phyloP scores from a whole-genome alignment of 2,797 vertebrate genomes.

The Eremophila alpestris region DNA sequence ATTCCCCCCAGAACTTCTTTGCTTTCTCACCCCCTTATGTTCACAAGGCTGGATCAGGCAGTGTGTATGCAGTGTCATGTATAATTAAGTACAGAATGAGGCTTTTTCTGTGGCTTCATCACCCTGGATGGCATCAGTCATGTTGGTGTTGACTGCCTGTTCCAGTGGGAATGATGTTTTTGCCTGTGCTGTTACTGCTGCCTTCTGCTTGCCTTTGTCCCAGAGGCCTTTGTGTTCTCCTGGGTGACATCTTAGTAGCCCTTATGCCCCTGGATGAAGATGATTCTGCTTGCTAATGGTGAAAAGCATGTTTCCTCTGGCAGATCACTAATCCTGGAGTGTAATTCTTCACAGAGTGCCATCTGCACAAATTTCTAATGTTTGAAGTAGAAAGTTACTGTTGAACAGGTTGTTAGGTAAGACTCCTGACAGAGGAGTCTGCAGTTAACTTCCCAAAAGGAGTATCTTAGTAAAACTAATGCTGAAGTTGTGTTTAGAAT shows the following conservation, averaged over 20 bases:
- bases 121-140: neutral
- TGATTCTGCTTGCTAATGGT: neutral
- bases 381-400: neutral
- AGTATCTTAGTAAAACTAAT: neutral
- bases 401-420: neutral
- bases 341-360: neutral
- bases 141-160: neutral
- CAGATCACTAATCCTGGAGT: neutral
- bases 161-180: neutral
- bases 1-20: neutral
- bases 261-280: neutral
- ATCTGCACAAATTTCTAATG: neutral
- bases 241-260: neutral
- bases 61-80: neutral
- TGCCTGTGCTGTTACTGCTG: neutral
- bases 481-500: neutral
- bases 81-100: neutral
- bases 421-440: neutral
- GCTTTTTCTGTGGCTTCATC: neutral
- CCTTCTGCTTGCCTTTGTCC: neutral
- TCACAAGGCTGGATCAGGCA: neutral
- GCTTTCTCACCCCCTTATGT: neutral
- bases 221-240: neutral
- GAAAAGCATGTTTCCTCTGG: neutral
- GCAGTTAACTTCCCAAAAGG: neutral